These are phyloP conservation scores for Ambastaia sidthimunki DNA, from an alignment of 2,797 vertebrate species.

Conservation along the genomic window DNA sequence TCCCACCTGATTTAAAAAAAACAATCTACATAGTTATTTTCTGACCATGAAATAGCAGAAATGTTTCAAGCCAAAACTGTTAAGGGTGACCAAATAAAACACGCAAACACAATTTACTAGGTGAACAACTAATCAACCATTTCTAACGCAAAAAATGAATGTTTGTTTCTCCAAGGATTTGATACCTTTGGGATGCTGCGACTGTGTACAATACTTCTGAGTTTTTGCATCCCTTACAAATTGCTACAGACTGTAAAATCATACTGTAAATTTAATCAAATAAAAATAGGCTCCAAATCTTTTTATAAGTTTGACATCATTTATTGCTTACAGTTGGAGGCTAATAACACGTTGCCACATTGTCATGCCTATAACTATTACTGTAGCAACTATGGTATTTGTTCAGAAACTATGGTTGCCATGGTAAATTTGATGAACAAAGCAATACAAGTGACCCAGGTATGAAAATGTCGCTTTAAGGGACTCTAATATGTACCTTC, in stretches of 20 bases:
- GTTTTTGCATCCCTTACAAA: too few relatives aligned
- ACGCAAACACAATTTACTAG: background rate
- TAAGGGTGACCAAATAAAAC: background rate
- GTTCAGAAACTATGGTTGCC: slow-evolving; percentile 34
- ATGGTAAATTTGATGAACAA: slow-evolving; percentile 26
- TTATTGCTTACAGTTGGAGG: background rate
- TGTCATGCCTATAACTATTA: background rate
- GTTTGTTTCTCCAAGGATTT: too few relatives aligned
- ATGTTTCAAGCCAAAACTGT: background rate
- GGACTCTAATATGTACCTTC: slow-evolving; percentile 46
- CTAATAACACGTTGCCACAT: slow-evolving; percentile 23
- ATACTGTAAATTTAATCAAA: too few relatives aligned
- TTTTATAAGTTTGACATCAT: background rate
- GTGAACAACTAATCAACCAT: too few relatives aligned
- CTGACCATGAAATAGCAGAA: too few relatives aligned
- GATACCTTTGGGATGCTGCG: too few relatives aligned
- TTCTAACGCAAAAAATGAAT: too few relatives aligned
- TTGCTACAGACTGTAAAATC: background rate
- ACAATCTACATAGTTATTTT: too few relatives aligned
- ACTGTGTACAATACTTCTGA: too few relatives aligned
- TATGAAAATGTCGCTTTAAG: slow-evolving; percentile 37
- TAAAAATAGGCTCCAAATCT: background rate
- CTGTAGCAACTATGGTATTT: background rate
- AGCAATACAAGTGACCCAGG: slow-evolving; percentile 18
- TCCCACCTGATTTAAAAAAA: background rate